Percentiles rank a stretch among this genome's conserved stretches.
Evolutionary conservation across 2,888 invertebrate genomes (phyloP).

Genomic region (Diplazon laetatorius): DNA sequence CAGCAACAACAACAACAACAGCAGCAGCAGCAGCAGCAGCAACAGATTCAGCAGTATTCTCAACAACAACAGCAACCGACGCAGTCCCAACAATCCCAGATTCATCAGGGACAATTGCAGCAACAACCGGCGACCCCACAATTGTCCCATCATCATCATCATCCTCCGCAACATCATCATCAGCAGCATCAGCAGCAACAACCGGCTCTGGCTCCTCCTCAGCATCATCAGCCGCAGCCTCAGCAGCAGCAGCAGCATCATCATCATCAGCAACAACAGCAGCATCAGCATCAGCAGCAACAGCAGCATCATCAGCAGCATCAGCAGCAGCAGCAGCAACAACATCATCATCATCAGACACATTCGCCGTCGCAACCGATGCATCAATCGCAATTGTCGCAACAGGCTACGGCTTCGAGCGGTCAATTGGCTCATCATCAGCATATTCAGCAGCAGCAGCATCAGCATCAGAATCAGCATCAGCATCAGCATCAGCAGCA

Average conservation of each 20-base stretch:
- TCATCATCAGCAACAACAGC: conserved; percentile 63
- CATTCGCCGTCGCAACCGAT: conserved; percentile 66
- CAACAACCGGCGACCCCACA: conserved; percentile 38
- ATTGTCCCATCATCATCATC: conserved; percentile 57
- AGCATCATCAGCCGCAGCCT: conserved; percentile 48
- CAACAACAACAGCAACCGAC: conserved; percentile 66
- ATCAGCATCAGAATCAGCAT: conserved; percentile 72
- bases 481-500: conserved; percentile 73
- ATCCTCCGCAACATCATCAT: conserved; percentile 47
- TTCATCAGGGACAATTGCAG: conserved; percentile 9
- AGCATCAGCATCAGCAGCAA: conserved; percentile 67
- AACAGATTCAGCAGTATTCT: conserved; percentile 72
- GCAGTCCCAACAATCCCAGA: conserved; percentile 46
- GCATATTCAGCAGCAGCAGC: conserved; percentile 71
- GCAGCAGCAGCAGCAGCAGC: conserved; percentile 67
- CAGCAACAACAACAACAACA: too few relatives aligned
- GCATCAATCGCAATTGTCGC: conserved; percentile 67
- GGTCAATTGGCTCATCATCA: conserved; percentile 66
- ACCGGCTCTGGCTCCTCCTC: conserved; percentile 53
- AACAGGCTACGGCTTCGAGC: too few relatives aligned
- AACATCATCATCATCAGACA: conserved; percentile 66
- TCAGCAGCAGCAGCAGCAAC: conserved; percentile 66
- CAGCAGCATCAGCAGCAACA: conserved; percentile 53
- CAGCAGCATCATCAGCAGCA: conserved; percentile 73
- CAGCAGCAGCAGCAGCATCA: conserved; percentile 58